These are phyloP conservation scores for Pammene fasciana DNA, from an alignment of 2,888 invertebrate genomes.

Conservation along the genomic window DNA sequence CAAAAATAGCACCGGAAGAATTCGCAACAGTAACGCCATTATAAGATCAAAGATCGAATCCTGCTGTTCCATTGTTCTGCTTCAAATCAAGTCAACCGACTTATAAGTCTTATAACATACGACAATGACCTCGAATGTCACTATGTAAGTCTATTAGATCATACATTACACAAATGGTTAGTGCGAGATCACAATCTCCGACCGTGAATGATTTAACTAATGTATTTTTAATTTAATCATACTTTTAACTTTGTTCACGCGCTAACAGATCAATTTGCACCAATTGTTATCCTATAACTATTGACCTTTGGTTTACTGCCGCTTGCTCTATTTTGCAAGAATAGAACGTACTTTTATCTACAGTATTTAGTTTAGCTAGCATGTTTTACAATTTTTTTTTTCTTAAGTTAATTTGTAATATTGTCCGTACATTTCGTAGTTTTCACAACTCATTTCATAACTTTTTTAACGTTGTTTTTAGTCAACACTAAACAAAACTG, in stretches of 20 bases:
- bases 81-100: constrained; percentile 40
- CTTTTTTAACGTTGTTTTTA: constrained; percentile 15
- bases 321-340: constrained; percentile 31
- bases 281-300: constrained; percentile 39
- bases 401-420: background rate
- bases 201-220: constrained; percentile 41
- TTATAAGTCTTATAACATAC: constrained; percentile 39
- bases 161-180: constrained; percentile 42
- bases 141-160: constrained; percentile 42
- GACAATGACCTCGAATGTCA: constrained; percentile 42
- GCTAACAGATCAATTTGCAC: constrained; percentile 41
- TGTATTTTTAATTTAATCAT: constrained; percentile 43
- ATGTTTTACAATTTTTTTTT: background rate
- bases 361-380: background rate
- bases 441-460: background rate
- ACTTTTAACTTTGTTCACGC: constrained; percentile 36
- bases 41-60: constrained; percentile 38
- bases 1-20: constrained; percentile 40
- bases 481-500: constrained; percentile 22
- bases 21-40: constrained; percentile 39
- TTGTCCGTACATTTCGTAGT: background rate
- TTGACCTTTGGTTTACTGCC: constrained; percentile 34
- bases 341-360: constrained; percentile 8
- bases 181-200: constrained; percentile 41
- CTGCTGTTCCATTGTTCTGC: constrained; percentile 41